Evolutionary conservation across 2,113 vertebrate species (phyloP), one percentile per base, ranked within the genome.

Genomic region (Cyanoderma ruficeps): DNA sequence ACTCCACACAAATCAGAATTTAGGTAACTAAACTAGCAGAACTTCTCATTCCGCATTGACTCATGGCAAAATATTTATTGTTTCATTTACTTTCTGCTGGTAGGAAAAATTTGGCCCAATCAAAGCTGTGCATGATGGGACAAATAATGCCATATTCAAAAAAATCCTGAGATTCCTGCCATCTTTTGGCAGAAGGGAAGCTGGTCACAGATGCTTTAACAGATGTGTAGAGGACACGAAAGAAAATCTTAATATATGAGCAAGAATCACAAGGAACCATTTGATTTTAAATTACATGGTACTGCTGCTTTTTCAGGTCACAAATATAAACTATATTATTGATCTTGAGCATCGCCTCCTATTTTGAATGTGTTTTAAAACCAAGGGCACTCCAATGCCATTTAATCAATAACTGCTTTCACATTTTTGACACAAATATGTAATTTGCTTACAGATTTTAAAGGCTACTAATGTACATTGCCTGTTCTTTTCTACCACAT

Each of bases 321-420:
- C 72, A 97, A 92, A 89, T 92, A 94, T 76, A 97, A 97, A 94
- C 95, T 96, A 95, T 90, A 27, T 91, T 97, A 97, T 97, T 96
- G 97, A 98, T 97, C 75, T 70, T 57, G 60, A 94, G 80, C 81
- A 81, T 81, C 71, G 64, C 24, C 39, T 94, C 78, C 78, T 89
- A 94, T 93, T 97, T 90, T 75, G 92, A 97, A 96, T 83, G 94
- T 92, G 96, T 97, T 95, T 94, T 92, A 96, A 97, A 97, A 91
- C 52, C 49, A 87, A 95, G 91, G 92, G 70, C 95, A 86, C 81
- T 93, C 89, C 95, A 87, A 70, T 92, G 87, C 56, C 85, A 88
- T 84, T 83, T 75, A 96, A 97, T 97, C 97, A 97, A 97, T 97
- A 97, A 76, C 53, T 64, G 76, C 90, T 97, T 92, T 91, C 81